These are phyloP conservation scores for Rhinichthys osculus DNA, from an alignment of 2,797 vertebrate genomes.

Conservation along the genomic window DNA sequence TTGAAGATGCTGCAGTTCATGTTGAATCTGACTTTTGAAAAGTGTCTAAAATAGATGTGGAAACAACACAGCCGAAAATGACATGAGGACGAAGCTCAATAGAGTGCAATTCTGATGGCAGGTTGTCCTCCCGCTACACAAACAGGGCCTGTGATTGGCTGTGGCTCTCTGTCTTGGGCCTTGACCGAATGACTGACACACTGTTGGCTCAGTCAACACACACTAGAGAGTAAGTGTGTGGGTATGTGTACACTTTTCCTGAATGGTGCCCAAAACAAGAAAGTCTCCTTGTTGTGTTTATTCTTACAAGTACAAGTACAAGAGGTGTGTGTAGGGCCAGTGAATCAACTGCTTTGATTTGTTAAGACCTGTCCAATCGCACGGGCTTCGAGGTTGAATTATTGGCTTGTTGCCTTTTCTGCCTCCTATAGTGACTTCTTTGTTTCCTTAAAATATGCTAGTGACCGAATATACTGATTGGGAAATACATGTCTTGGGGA, in stretches of 20 bases:
- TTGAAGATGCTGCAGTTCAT: not conserved
- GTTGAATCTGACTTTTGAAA: not conserved
- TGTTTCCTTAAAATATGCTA: slow-evolving; percentile 37
- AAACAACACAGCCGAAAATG: not conserved
- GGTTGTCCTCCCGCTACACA: slow-evolving; percentile 81
- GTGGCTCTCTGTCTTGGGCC: slow-evolving; percentile 67
- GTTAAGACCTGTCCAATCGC: slow-evolving; percentile 70
- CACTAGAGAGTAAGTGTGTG: slow-evolving; percentile 52
- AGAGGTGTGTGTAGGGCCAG: slow-evolving; percentile 65
- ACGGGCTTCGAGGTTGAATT: slow-evolving; percentile 72
- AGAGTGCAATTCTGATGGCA: not conserved
- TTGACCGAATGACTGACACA: slow-evolving; percentile 63
- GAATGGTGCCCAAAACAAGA: slow-evolving; percentile 66
- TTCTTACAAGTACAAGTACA: slow-evolving; percentile 63
- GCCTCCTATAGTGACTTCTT: slow-evolving; percentile 52
- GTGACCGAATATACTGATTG: not conserved
- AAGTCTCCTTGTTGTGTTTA: slow-evolving; percentile 72
- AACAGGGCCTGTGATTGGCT: slow-evolving; percentile 83
- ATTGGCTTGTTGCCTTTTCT: slow-evolving; percentile 56
- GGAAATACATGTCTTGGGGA: not conserved
- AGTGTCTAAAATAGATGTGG: not conserved
- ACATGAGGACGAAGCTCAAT: not conserved
- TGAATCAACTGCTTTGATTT: slow-evolving; percentile 68
- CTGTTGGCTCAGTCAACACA: slow-evolving; percentile 69
- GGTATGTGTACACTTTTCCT: slow-evolving; percentile 59